Percentiles rank a stretch among this genome's conserved stretches.
These are phyloP conservation scores for Acronicta leporina DNA, from an alignment of 2,888 invertebrate genomes.

Conservation along the genomic window DNA sequence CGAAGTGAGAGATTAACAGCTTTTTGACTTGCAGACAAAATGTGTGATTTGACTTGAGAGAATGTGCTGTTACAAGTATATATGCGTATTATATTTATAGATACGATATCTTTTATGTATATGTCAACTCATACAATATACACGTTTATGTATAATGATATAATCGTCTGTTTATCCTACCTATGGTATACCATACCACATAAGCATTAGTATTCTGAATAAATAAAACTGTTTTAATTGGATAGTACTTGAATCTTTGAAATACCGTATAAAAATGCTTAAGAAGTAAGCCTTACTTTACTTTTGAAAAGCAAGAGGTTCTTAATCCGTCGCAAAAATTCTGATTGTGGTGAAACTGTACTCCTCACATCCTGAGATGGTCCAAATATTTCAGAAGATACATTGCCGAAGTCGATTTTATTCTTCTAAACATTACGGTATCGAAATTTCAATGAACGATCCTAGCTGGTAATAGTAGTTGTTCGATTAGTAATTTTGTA, in stretches of 20 bases:
- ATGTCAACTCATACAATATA: constrained; percentile 19
- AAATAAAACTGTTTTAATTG: constrained; percentile 5
- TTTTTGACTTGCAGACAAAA: constrained; percentile 13
- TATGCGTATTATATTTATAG: constrained; percentile 23
- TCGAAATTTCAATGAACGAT: too few species aligned
- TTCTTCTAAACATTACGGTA: too few species aligned
- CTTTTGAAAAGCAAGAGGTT: too few species aligned
- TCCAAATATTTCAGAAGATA: too few species aligned
- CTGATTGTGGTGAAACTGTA: too few species aligned
- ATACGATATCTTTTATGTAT: constrained; percentile 32
- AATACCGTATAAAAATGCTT: too few species aligned
- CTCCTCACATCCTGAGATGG: too few species aligned
- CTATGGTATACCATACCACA: constrained; percentile 3
- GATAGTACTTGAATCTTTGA: constrained; percentile 10
- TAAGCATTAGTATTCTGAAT: constrained; percentile 16
- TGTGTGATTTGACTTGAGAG: constrained; percentile 11
- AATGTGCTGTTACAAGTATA: constrained; percentile 13
- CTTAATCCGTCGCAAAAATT: too few species aligned
- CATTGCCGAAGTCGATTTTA: too few species aligned
- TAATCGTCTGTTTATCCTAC: constrained; percentile 45
- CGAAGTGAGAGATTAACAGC: not conserved
- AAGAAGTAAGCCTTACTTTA: too few species aligned
- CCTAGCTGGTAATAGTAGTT: too few species aligned
- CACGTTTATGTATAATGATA: constrained; percentile 22
- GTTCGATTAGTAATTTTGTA: too few species aligned